Conservation (phyloP, 2,797 vertebrate species). For the Amblyopsis hoosieri region DNA sequence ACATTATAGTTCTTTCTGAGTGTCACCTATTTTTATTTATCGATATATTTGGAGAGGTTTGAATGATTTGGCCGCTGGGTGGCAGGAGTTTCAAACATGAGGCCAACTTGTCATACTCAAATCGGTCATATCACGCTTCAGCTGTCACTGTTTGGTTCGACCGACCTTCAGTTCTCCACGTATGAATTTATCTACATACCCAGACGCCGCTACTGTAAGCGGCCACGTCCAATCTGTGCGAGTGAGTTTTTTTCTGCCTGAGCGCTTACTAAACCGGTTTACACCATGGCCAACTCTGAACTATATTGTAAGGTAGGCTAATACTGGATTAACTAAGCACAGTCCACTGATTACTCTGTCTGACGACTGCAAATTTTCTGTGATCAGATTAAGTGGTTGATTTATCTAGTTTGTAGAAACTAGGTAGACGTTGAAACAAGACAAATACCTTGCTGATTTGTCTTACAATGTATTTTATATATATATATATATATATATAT, state of each 20-base stretch:
- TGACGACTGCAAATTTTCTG: not conserved
- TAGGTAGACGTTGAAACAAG: too few species aligned
- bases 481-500: not conserved
- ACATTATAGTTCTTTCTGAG: too few species aligned
- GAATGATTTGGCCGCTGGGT: slow-evolving; percentile 33
- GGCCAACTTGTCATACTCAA: slow-evolving; percentile 4
- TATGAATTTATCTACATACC: not conserved
- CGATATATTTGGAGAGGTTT: not conserved
- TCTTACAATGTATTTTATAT: not conserved
- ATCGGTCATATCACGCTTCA: slow-evolving; percentile 25
- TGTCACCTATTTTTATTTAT: too few species aligned
- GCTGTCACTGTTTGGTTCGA: not conserved
- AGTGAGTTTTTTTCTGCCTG: not conserved
- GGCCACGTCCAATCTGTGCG: too few species aligned
- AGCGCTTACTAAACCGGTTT: not conserved
- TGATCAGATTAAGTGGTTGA: not conserved
- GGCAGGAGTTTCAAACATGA: slow-evolving; percentile 28
- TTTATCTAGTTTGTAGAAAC: too few species aligned
- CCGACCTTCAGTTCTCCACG: not conserved
- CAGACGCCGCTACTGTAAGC: too few species aligned
- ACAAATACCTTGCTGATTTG: not conserved
- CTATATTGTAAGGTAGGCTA: slow-evolving; percentile 66
- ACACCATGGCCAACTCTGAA: slow-evolving; percentile 78
- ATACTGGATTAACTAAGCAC: not conserved
- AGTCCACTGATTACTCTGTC: slow-evolving; percentile 4